A percentile compares a stretch with the other conserved stretches of the same genome.
phyloP scores from a whole-genome alignment of 2,888 invertebrate species.

The Hofmannophila pseudospretella region DNA sequence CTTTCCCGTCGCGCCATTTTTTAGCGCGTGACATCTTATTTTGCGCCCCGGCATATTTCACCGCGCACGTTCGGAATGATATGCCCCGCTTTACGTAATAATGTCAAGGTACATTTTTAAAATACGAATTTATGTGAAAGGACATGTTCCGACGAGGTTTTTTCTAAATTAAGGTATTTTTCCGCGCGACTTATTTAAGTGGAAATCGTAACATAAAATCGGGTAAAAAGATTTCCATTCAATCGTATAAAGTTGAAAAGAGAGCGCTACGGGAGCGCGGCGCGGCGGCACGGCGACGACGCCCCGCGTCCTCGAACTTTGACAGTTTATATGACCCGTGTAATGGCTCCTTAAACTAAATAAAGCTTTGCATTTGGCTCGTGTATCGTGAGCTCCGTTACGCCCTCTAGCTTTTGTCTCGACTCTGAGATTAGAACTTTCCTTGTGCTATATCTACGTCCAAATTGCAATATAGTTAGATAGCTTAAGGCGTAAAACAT shows the following conservation, averaged over 20 bases:
- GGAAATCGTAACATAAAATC: slow-evolving; percentile 37
- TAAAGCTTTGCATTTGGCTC: slow-evolving; percentile 71
- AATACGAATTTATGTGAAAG: slow-evolving; percentile 17
- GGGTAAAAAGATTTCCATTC: slow-evolving; percentile 44
- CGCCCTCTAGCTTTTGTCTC: slow-evolving; percentile 59
- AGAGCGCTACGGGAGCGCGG: slow-evolving; percentile 26
- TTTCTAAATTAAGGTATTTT: slow-evolving; percentile 22
- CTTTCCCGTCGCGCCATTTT: slow-evolving; percentile 42
- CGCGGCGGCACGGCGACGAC: slow-evolving; percentile 19
- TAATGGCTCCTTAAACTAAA: slow-evolving; percentile 74
- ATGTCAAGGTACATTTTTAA: slow-evolving; percentile 22
- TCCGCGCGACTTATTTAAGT: slow-evolving; percentile 30
- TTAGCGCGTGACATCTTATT: slow-evolving; percentile 57
- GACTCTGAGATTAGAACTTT: slow-evolving; percentile 52
- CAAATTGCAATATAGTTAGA: too few relatives aligned
- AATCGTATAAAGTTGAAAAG: slow-evolving; percentile 38
- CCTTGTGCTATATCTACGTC: slow-evolving; percentile 10
- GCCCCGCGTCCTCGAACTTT: slow-evolving; percentile 60
- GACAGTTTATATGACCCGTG: slow-evolving; percentile 77
- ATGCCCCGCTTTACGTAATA: slow-evolving; percentile 22
- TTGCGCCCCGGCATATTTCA: slow-evolving; percentile 43
- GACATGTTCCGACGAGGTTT: slow-evolving; percentile 16
- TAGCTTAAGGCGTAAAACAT: too few relatives aligned
- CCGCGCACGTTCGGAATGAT: slow-evolving; percentile 31
- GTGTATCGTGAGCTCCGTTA: slow-evolving; percentile 41